Evolutionary conservation across 2,797 vertebrate genomes (phyloP).

Genomic region (Crax fasciolata): DNA sequence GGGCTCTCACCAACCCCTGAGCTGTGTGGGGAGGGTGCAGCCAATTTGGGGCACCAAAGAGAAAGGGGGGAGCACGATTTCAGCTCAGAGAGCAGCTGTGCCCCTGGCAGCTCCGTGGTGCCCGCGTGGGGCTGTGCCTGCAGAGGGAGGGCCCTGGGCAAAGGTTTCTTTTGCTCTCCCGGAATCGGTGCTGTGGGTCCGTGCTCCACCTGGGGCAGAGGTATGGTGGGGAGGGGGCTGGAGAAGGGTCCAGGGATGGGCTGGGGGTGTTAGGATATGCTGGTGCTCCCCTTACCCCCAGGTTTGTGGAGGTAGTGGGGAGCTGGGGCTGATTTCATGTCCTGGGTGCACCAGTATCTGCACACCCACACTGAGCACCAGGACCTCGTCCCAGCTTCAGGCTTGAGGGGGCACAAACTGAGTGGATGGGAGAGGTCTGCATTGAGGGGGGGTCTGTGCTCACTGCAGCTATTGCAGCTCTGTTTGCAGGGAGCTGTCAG

Average conservation of each 20-base stretch:
- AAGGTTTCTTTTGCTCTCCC: background rate
- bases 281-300: background rate
- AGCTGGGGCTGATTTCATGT: background rate
- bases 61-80: background rate
- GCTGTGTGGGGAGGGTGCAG: background rate
- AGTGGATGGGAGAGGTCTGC: background rate
- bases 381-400: fast-evolving
- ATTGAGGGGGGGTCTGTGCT: fast-evolving
- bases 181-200: fast-evolving
- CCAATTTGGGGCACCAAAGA: background rate
- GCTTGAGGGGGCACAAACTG: fast-evolving
- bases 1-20: background rate
- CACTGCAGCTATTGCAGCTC: background rate
- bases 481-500: background rate
- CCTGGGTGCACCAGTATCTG: background rate
- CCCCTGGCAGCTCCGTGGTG: background rate
- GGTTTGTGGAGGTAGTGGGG: background rate
- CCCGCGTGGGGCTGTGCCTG: background rate
- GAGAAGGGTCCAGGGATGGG: background rate
- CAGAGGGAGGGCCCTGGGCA: background rate
- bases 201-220: fast-evolving
- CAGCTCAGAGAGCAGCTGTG: background rate
- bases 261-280: background rate
- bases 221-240: background rate
- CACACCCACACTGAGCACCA: fast-evolving